Conservation (phyloP, 2,113 vertebrate genomes). For the Uria lomvia region DNA sequence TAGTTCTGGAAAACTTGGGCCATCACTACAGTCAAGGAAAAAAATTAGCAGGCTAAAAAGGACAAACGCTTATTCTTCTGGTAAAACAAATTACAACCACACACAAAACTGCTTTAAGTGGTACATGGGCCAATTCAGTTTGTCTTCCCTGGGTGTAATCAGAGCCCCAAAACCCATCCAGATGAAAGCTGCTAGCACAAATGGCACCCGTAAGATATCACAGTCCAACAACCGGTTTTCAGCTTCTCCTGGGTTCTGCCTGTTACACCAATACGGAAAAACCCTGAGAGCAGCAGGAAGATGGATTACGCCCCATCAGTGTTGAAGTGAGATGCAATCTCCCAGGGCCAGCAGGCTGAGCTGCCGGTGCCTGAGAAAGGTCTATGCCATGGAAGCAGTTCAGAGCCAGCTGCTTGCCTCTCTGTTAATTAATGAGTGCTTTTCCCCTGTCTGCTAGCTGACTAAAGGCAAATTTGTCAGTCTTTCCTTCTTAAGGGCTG, state of each 20-base stretch:
- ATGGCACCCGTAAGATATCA: not conserved
- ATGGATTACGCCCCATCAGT: fast-evolving
- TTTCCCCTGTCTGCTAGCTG: fast-evolving
- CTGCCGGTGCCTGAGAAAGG: not conserved
- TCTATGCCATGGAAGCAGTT: fast-evolving
- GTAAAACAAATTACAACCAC: not conserved
- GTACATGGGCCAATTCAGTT: not conserved
- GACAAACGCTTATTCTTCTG: not conserved
- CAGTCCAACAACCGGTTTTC: not conserved
- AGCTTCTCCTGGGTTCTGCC: not conserved
- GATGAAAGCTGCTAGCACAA: not conserved
- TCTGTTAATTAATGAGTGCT: not conserved
- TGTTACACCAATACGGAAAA: not conserved
- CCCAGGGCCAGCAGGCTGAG: not conserved
- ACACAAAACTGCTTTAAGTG: not conserved
- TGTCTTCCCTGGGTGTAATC: fast-evolving
- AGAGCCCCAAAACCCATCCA: not conserved
- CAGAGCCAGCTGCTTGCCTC: not conserved
- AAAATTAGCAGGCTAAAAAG: not conserved
- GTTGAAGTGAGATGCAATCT: not conserved
- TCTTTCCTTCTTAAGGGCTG: not conserved
- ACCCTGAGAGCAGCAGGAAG: not conserved
- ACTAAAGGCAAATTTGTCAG: not conserved
- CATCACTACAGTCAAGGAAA: not conserved
- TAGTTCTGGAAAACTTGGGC: not conserved